Evolutionary conservation across 2,888 invertebrate genomes (phyloP), one percentile per base, ranked within the genome.

Genomic region (Lasius fuliginosus): DNA sequence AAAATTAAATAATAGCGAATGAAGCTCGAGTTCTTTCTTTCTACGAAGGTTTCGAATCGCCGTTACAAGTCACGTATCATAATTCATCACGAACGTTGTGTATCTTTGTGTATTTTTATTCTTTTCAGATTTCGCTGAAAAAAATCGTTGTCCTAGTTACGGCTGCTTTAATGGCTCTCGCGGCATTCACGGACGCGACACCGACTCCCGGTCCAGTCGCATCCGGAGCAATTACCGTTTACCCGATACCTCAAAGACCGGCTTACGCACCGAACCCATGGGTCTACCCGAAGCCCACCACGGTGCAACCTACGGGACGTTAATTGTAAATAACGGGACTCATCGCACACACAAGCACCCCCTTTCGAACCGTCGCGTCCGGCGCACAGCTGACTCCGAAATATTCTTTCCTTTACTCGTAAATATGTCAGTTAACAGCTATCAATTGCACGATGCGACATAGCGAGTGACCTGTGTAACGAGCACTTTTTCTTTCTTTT

Each of bases 201-300:
- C 67, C 87, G 56, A 68, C 85, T n/a, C 83, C 85, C 8, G n/a
- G 30, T 3, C 60, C 89, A 5, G 74, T 69, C 9, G 83, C 90
- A 27, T 85, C 90, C 18, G 92, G 92, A 15, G 92, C 92, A 5
- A 91, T 92, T 62, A 92, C 92, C 15, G 84, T 82, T 0, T 92
- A 90, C 68, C 91, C 92, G n/a, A 89, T 92, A 75, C 90, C 92
- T 1, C 90, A 90, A 46, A 89, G 87, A 36, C 91, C 92, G 8
- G 71, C 64, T 1, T 92, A 92, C 36, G 88, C 86, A 9, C 85
- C 91, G 1, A 87, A 84, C 9, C 82, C 85, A 40, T 89, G 86
- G 86, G n/a, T 86, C 15, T 92, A 92, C 42, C 92, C 92, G 6
- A 90, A 77, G 73, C 92, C 90, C 1, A 87, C 87, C 1, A 87